A percentile compares a stretch with the other conserved stretches of the same genome.
phyloP scores from a whole-genome alignment of 2,888 invertebrate species.

The Hecatera dysodea region DNA sequence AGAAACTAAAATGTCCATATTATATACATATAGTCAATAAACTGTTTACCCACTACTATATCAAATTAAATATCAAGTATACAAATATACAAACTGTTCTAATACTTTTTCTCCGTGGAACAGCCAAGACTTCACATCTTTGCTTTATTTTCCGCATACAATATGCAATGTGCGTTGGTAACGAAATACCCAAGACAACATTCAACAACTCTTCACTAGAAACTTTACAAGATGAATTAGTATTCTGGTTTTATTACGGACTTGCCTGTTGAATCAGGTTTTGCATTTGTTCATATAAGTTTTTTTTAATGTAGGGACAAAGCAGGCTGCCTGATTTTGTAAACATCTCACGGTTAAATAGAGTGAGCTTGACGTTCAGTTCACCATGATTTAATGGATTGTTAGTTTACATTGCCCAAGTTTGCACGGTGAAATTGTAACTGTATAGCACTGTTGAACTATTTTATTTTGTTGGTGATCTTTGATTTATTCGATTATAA shows the following conservation, averaged over 20 bases:
- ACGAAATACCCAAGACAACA: slow-evolving; percentile 1
- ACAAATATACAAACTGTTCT: slow-evolving; percentile 10
- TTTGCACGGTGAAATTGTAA: no score
- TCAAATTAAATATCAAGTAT: neutral
- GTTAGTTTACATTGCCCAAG: no score
- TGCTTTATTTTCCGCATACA: neutral
- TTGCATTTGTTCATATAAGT: neutral
- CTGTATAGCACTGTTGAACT: no score
- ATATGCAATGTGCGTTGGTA: slow-evolving; percentile 10
- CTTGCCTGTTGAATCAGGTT: neutral
- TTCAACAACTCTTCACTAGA: slow-evolving; percentile 16
- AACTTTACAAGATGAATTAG: neutral
- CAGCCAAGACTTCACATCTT: neutral
- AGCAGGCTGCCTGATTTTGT: neutral
- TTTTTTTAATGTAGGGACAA: neutral
- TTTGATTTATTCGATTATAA: no score
- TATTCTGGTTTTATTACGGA: neutral
- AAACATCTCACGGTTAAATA: neutral
- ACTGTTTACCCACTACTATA: neutral
- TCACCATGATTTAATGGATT: neutral
- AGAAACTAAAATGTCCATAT: slow-evolving; percentile 2
- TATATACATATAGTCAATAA: slow-evolving; percentile 6
- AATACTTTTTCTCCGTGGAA: slow-evolving; percentile 18
- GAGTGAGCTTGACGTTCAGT: neutral
- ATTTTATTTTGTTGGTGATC: no score